Evolutionary conservation across 2,113 vertebrate genomes (phyloP), one percentile per base, ranked within the genome.

Genomic region (Cebidichthys violaceus): DNA sequence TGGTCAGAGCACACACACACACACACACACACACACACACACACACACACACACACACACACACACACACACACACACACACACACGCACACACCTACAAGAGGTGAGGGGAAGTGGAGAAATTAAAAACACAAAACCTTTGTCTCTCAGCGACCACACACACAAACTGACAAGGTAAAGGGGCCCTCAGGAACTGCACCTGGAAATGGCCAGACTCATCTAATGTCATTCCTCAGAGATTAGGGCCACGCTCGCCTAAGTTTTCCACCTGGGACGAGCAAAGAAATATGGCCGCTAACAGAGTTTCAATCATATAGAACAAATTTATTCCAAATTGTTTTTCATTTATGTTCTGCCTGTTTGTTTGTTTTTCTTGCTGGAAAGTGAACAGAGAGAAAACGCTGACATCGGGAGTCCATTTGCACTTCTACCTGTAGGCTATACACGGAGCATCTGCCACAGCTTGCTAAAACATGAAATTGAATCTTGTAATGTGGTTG

Each of bases 361-460:
- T n/a, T n/a, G 24, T 52, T 79, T 70, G 64, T 61, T 50, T 24
- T 24, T 57, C 1, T 20, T 24, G 9, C 17, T 59, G 15, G 6
- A 81, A 75, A 66, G 66, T 64, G 70, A 83, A 79, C 54, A 60
- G 24, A 79, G 50, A 69, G 70, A 76, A 81, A 82, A 33, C 3
- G 70, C 74, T 77, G 88, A 88, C 79, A 65, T 14, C 0, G 1
- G 45, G 65, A 39, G 35, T 78, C 83, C 18, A 72, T 75, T 78
- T 78, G 52, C 41, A 64, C 57, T 1, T 55, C 65, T 83, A 88
- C 76, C 89, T 82, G 81, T 77, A 64, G 85, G 84, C 68, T 69
- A 70, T 79, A 85, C 80, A 76, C 55, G 33, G 10, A 89, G 78
- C 86, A 89, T 83, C 86, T 88, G 82, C 81, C 75, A 69, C 69